Base-by-base conservation (phyloP, 1,140 invertebrate genomes). In the Lordiphosa clarofinis region DNA sequence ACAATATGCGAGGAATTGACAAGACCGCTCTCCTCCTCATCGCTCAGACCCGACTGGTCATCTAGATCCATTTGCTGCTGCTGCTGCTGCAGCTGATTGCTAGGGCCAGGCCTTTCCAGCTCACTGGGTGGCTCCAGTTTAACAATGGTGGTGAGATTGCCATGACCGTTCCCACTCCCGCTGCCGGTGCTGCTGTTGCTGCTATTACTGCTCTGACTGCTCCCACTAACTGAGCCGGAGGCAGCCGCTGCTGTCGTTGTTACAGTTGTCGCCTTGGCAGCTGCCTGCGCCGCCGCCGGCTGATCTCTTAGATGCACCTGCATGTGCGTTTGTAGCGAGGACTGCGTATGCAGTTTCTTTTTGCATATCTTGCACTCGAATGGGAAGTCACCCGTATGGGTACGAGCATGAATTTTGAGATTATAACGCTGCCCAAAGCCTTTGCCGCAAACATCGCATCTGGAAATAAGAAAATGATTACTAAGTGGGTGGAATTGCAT, bases 371-470 rank as follows among this genome's bases (percentile, higher is more conserved):
- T 92, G 79, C 94, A 95, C 24, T 92, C 91, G 46, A 92, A 94
- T 1, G 93, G 93, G 64, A 92, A 93, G 58, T 93, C 92, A 1
- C 92, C 94, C 1, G 94, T 95, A 75, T 95, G 91, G 0, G 89
- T 91, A n/a, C 90, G 90, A 37, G 89, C 88, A 9, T 92, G 91
- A 38, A 91, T 91, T 35, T 91, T 91, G 1, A 92, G 67, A 65
- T 91, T 91, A 21, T 91, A 91, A 0, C 90, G 64, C 61, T 91
- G 87, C 7, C 90, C 89, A 21, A 91, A 92, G 0, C 90, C 89
- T 78, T 92, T 92, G n/a, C 90, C 90, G 33, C 91, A 92, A 5
- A 88, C 70, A 53, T 89, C 74, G 57, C 89, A 89, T 57, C 78
- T 88, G 53, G 4, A 68, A 58, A 5, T 38, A 21, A 12, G 7